Evolutionary conservation across 2,888 invertebrate species (phyloP).

Genomic region (Pyrrhosoma nymphula): DNA sequence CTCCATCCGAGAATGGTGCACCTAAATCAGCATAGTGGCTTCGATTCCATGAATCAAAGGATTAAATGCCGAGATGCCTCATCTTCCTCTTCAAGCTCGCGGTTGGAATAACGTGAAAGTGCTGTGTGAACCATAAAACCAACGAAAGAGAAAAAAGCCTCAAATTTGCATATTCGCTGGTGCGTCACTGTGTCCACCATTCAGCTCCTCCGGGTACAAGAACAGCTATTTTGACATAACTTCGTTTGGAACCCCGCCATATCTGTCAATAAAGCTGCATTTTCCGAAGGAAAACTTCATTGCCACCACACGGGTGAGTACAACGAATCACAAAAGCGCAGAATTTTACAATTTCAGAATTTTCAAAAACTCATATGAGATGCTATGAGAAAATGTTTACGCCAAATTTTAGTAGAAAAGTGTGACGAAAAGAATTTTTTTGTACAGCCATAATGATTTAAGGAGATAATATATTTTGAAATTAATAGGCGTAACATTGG

Average conservation of each 20-base stretch:
- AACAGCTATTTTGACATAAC: background rate
- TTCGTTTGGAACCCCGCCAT: background rate
- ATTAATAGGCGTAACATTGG: too few relatives aligned
- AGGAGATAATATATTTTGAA: too few relatives aligned
- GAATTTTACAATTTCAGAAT: background rate
- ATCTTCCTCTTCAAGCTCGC: background rate
- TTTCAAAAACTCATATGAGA: background rate
- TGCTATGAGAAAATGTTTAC: too few relatives aligned
- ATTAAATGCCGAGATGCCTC: background rate
- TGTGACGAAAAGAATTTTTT: too few relatives aligned
- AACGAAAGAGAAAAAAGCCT: background rate
- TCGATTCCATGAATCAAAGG: background rate
- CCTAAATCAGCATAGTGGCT: background rate
- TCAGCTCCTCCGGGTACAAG: background rate
- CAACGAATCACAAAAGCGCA: background rate
- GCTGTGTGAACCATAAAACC: background rate
- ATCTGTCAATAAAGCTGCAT: background rate
- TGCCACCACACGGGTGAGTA: background rate
- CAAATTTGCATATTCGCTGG: background rate
- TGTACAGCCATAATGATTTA: too few relatives aligned
- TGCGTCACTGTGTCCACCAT: background rate
- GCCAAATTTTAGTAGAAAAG: too few relatives aligned
- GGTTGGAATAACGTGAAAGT: background rate
- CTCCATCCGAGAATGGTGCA: background rate
- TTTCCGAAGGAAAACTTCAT: too few relatives aligned